Percentiles rank a stretch among this genome's conserved stretches.
phyloP scores from a whole-genome alignment of 1,140 invertebrate genomes.

The Musca vetustissima region DNA sequence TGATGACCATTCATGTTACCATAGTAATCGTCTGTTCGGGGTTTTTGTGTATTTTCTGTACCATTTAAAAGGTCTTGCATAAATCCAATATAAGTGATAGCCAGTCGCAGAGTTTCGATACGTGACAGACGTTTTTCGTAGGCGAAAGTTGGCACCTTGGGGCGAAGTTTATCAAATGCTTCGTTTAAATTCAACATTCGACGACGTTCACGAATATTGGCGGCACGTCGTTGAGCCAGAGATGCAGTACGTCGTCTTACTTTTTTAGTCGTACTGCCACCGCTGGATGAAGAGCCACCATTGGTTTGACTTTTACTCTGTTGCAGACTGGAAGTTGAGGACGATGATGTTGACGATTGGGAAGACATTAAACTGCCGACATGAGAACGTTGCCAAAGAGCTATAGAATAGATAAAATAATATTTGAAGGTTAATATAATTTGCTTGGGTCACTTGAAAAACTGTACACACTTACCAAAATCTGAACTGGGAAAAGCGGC shows the following conservation, averaged over 20 bases:
- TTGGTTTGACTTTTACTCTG: slow-evolving; percentile 36
- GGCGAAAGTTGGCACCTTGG: slow-evolving; percentile 97
- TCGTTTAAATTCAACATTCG: slow-evolving; percentile 98
- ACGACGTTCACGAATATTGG: slow-evolving; percentile 91
- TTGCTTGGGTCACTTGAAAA: too few species aligned
- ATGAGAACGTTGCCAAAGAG: slow-evolving; percentile 55
- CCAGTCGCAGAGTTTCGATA: slow-evolving; percentile 94
- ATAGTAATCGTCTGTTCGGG: slow-evolving; percentile 52
- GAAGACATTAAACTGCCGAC: slow-evolving; percentile 41
- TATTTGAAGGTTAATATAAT: neutral
- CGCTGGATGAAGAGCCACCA: slow-evolving; percentile 32
- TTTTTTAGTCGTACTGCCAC: slow-evolving; percentile 63
- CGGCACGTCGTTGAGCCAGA: slow-evolving; percentile 84
- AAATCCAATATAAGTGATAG: slow-evolving; percentile 98
- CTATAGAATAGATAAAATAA: slow-evolving; percentile 41
- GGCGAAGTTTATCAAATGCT: slow-evolving; percentile 89
- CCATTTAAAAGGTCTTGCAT: slow-evolving; percentile 87
- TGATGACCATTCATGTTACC: slow-evolving; percentile 48
- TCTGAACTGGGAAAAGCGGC: slow-evolving; percentile 61
- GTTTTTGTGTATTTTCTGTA: slow-evolving; percentile 58
- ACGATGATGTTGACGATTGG: slow-evolving; percentile 31
- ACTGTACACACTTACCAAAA: slow-evolving; percentile 53
- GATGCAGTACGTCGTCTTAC: slow-evolving; percentile 84
- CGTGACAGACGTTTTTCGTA: slow-evolving; percentile 97
- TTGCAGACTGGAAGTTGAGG: too few species aligned